Conservation (phyloP, 2,113 vertebrate genomes). For the Larimichthys crocea region DNA sequence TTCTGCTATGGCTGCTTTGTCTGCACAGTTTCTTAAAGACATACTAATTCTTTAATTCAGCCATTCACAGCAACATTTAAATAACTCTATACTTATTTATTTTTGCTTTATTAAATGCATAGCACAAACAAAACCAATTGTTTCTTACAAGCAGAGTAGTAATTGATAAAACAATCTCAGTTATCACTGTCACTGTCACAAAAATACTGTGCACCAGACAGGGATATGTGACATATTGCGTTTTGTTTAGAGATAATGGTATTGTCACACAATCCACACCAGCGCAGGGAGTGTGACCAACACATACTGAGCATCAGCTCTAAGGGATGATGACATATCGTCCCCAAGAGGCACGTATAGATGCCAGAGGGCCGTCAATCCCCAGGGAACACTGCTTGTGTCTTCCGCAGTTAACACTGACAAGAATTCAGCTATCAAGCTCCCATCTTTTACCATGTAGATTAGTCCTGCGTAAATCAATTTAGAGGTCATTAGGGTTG, state of each 20-base stretch:
- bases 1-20: conserved; percentile 44
- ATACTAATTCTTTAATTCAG: conserved; percentile 37
- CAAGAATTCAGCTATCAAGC: conserved; percentile 51
- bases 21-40: conserved; percentile 37
- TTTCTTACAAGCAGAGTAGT: not conserved
- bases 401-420: conserved; percentile 50
- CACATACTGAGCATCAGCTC: conserved; percentile 48
- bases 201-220: not conserved
- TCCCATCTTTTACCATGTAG: conserved; percentile 41
- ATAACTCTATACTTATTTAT: not conserved
- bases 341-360: conserved; percentile 45
- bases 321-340: conserved; percentile 56
- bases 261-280: conserved; percentile 14
- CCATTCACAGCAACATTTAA: conserved; percentile 30
- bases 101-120: conserved; percentile 7
- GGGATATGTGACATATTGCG: not conserved
- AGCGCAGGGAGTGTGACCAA: conserved; percentile 27
- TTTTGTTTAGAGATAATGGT: conserved; percentile 23
- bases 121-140: conserved; percentile 3
- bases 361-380: conserved; percentile 51
- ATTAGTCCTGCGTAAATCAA: conserved; percentile 61
- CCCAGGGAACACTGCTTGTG: conserved; percentile 35
- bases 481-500: conserved; percentile 63
- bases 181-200: not conserved
- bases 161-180: not conserved